A percentile compares a stretch with the other conserved stretches of the same genome.
Conservation (phyloP, 2,113 vertebrate species). For the Malurus elegans region DNA sequence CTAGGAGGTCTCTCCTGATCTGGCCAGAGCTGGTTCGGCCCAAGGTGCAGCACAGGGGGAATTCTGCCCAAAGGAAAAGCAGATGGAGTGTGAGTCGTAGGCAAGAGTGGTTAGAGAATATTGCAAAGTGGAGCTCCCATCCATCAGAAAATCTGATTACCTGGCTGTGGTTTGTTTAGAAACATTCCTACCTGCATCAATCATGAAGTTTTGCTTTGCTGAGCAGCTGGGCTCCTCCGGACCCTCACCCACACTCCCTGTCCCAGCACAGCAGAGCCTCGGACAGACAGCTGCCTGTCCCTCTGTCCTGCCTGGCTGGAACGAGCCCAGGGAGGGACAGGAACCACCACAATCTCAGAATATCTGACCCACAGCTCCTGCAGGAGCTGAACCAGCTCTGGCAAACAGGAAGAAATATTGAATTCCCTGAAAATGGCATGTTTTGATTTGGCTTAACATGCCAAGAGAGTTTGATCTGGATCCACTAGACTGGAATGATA, state of each 20-base stretch:
- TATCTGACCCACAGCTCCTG: background rate
- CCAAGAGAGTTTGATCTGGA: background rate
- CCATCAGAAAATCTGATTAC: conserved; percentile 12
- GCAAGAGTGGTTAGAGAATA: background rate
- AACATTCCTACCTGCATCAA: background rate
- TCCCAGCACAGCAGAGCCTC: background rate
- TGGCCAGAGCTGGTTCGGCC: background rate
- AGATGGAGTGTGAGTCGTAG: background rate
- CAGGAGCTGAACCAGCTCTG: background rate
- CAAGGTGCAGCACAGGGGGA: background rate
- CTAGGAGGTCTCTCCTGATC: background rate
- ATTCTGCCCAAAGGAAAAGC: background rate
- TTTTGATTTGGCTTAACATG: conserved; percentile 6
- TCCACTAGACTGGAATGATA: background rate
- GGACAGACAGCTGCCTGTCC: background rate
- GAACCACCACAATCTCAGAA: background rate
- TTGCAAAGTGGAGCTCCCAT: background rate
- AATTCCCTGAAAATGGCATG: background rate
- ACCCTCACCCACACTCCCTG: rapidly evolving
- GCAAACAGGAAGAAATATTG: background rate
- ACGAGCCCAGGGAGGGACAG: background rate
- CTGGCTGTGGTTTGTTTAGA: background rate
- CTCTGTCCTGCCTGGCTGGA: background rate
- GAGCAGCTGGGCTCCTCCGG: background rate
- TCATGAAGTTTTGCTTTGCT: background rate